Percentiles rank a stretch among this genome's conserved stretches.
Evolutionary conservation across 2,888 invertebrate species (phyloP).

Genomic region (Chrysodeixis includens): DNA sequence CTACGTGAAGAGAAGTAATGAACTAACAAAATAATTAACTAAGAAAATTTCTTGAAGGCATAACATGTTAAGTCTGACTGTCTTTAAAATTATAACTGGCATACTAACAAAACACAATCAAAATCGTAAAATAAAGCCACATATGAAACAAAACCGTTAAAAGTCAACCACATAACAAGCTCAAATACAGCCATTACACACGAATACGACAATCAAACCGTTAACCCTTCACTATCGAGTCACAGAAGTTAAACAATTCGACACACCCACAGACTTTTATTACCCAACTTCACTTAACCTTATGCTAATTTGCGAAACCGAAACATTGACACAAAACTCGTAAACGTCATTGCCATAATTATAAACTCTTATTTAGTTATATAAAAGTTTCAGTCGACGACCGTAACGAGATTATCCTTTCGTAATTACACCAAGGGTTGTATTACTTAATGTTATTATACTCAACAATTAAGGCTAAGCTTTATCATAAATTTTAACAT

Average conservation of each 20-base stretch:
- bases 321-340: constrained; percentile 33
- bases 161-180: neutral
- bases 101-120: neutral
- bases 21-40: no score
- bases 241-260: constrained; percentile 18
- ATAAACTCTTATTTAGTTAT: constrained; percentile 52
- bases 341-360: constrained; percentile 42
- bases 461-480: constrained; percentile 36
- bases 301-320: constrained; percentile 26
- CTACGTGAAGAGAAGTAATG: no score
- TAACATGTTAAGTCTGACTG: no score
- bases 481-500: constrained; percentile 37
- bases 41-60: no score
- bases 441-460: constrained; percentile 49
- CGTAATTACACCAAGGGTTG: constrained; percentile 52
- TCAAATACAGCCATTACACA: neutral
- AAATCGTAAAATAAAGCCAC: neutral
- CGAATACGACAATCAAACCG: neutral
- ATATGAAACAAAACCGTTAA: neutral
- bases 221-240: constrained; percentile 3
- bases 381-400: constrained; percentile 47
- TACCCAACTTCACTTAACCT: constrained; percentile 19
- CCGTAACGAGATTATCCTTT: constrained; percentile 55
- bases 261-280: constrained; percentile 28
- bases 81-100: no score